These are phyloP conservation scores for Chrysochloris asiatica DNA, from an alignment of 2,113 vertebrate species.

Conservation along the genomic window DNA sequence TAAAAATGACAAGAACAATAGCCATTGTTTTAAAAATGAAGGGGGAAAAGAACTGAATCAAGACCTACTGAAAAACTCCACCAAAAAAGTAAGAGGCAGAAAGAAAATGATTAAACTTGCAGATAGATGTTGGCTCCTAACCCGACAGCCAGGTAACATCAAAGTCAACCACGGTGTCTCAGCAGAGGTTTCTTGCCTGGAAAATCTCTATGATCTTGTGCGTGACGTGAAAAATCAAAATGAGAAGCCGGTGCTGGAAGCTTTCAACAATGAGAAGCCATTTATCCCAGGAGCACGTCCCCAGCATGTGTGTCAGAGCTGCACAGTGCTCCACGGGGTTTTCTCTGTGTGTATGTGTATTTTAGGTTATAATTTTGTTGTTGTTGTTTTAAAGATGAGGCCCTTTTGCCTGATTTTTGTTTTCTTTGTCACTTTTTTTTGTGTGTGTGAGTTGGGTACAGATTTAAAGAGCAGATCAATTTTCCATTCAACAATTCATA, in stretches of 20 bases:
- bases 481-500: no score
- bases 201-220: not conserved
- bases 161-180: not conserved
- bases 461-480: no score
- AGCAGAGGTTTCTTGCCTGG: not conserved
- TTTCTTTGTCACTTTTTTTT: no score
- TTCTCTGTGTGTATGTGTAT: no score
- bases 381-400: no score
- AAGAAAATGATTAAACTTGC: not conserved
- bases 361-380: no score
- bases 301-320: not conserved
- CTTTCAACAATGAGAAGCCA: not conserved
- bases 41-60: not conserved
- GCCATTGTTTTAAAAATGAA: not conserved
- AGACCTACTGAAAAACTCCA: not conserved
- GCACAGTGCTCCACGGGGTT: no score
- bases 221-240: no score
- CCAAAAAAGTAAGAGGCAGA: not conserved
- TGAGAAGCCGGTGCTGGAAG: not conserved
- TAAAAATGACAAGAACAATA: not conserved
- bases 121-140: not conserved
- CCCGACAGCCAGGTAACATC: not conserved
- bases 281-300: not conserved
- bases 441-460: no score
- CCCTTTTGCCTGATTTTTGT: no score